These are phyloP conservation scores for Lycaena phlaeas DNA, from an alignment of 2,888 invertebrate genomes.

Conservation along the genomic window DNA sequence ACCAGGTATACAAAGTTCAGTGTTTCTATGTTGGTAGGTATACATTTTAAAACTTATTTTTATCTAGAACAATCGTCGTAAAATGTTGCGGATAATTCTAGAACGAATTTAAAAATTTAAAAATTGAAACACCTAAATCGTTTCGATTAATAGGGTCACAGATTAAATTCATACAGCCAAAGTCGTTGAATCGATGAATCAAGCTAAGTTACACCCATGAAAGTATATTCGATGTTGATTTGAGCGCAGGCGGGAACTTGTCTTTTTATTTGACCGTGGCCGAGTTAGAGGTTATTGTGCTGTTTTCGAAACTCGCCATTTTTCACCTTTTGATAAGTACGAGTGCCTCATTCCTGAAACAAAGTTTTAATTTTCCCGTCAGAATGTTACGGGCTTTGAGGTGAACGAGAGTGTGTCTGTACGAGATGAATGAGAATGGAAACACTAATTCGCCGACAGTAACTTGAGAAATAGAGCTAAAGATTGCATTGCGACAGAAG, in stretches of 20 bases:
- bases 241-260: slow-evolving; percentile 38
- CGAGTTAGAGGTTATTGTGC: slow-evolving; percentile 68
- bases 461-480: no score
- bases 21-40: no score
- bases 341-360: slow-evolving; percentile 23
- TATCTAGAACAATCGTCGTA: no score
- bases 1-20: no score
- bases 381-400: no score
- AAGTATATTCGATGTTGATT: slow-evolving; percentile 35
- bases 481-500: no score
- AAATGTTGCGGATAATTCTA: not conserved
- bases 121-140: slow-evolving; percentile 4
- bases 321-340: slow-evolving; percentile 31
- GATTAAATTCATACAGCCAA: slow-evolving; percentile 22
- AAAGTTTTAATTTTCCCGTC: slow-evolving; percentile 12
- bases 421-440: no score
- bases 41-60: no score
- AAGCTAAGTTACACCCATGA: slow-evolving; percentile 33
- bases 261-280: slow-evolving; percentile 66
- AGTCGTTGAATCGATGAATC: slow-evolving; percentile 29
- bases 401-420: not conserved
- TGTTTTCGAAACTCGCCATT: slow-evolving; percentile 56
- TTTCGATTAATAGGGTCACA: slow-evolving; percentile 11
- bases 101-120: not conserved
- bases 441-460: no score